Evolutionary conservation across 2,797 vertebrate genomes (phyloP).

Genomic region (Buceros bicornis): DNA sequence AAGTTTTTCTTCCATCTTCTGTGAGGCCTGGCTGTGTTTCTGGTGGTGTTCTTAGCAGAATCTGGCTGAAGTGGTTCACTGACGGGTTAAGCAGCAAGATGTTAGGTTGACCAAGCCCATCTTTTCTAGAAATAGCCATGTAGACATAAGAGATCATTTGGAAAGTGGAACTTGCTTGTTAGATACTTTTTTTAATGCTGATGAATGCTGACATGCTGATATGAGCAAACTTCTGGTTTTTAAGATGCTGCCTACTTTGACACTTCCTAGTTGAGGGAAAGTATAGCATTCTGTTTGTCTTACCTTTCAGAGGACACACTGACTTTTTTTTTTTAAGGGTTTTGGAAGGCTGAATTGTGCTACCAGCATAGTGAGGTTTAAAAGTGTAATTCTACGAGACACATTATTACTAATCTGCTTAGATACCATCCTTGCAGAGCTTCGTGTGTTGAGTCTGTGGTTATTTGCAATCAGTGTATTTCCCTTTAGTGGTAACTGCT

Average conservation of each 20-base stretch:
- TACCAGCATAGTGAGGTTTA: background rate
- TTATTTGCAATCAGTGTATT: constrained; percentile 62
- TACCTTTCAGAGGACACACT: background rate
- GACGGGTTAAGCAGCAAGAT: background rate
- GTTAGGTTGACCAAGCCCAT: background rate
- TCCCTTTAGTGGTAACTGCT: constrained; percentile 57
- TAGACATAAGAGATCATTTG: background rate
- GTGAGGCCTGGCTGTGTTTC: background rate
- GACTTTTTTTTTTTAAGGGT: background rate
- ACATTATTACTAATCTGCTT: background rate
- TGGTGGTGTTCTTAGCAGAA: background rate
- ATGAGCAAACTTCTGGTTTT: background rate
- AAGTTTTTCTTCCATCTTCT: background rate
- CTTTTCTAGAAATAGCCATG: background rate
- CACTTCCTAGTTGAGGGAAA: background rate
- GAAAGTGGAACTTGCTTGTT: background rate
- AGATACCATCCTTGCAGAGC: background rate
- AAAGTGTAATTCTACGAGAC: background rate
- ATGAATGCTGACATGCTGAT: background rate
- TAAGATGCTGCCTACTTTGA: background rate
- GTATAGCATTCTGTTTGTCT: background rate
- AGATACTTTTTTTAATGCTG: background rate
- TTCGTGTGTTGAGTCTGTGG: constrained; percentile 31
- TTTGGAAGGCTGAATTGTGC: background rate
- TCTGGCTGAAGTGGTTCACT: background rate